Percentiles rank a stretch among this genome's conserved stretches.
Conservation (phyloP, 2,888 invertebrate genomes). For the Drosophila prolongata region DNA sequence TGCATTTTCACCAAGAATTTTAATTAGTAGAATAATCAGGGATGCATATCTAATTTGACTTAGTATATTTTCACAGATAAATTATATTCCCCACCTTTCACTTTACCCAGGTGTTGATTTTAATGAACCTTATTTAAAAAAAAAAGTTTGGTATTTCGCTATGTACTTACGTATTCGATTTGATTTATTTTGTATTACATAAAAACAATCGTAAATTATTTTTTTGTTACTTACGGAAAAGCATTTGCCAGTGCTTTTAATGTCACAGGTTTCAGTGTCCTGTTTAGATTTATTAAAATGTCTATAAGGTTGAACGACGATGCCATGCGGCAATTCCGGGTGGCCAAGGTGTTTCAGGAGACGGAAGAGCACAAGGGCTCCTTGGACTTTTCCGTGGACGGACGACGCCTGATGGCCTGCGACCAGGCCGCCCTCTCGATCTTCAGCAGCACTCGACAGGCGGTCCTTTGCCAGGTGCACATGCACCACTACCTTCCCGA, state of each 20-base stretch:
- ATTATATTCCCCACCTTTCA: no score
- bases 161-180: no score
- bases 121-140: no score
- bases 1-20: no score
- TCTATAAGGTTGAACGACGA: slow-evolving; percentile 29
- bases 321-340: slow-evolving; percentile 44
- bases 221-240: neutral
- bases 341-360: slow-evolving; percentile 40
- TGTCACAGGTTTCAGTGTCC: slow-evolving; percentile 1
- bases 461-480: slow-evolving; percentile 23
- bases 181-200: no score
- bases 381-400: slow-evolving; percentile 49
- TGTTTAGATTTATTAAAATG: neutral
- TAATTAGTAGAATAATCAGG: no score
- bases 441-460: slow-evolving; percentile 27
- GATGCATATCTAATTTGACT: no score
- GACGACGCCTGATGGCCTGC: slow-evolving; percentile 37
- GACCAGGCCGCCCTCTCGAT: slow-evolving; percentile 42
- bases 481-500: slow-evolving; percentile 48
- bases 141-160: no score
- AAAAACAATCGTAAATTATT: no score
- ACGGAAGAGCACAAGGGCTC: slow-evolving; percentile 23
- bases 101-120: no score
- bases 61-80: no score
- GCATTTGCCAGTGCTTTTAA: neutral